phyloP scores from a whole-genome alignment of 53 echinoderm and acorn worm species.

The Luidia sarsii region DNA sequence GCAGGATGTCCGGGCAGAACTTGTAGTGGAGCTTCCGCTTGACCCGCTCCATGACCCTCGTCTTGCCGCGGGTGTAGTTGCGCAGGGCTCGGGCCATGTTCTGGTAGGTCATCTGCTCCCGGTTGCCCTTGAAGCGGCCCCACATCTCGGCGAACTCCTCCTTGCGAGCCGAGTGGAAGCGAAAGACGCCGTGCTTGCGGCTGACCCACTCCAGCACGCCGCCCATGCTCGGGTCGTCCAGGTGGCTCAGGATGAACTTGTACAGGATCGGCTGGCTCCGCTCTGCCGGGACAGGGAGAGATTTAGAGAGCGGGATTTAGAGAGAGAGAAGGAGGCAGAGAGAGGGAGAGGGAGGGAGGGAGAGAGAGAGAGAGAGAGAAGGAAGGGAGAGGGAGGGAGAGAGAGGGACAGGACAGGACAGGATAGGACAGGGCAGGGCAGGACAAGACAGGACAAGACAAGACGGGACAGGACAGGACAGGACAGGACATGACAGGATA shows the following conservation, averaged over 20 bases:
- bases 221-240: constrained; percentile 67
- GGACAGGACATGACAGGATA: too few species aligned
- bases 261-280: constrained; percentile 87
- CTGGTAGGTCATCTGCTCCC: constrained; percentile 96
- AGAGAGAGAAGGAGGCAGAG: too few species aligned
- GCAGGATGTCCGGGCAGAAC: constrained; percentile 72
- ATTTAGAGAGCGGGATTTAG: too few species aligned
- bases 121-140: constrained; percentile 90
- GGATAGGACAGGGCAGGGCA: too few species aligned
- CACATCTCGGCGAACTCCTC: constrained; percentile 94
- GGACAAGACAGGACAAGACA: too few species aligned
- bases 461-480: too few species aligned
- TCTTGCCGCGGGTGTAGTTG: constrained; percentile 87
- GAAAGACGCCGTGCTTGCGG: constrained; percentile 79
- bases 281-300: constrained; percentile 38
- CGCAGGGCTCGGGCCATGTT: constrained; percentile 98
- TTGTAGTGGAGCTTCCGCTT: constrained; percentile 95
- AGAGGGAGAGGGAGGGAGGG: too few species aligned
- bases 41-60: constrained; percentile 83
- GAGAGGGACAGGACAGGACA: too few species aligned
- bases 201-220: constrained; percentile 85
- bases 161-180: constrained; percentile 86
- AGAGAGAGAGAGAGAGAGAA: too few species aligned
- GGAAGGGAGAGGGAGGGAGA: too few species aligned
- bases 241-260: constrained; percentile 84